These are phyloP conservation scores for Drosophila pectinifera DNA, from an alignment of 1,140 invertebrate species.

Conservation along the genomic window DNA sequence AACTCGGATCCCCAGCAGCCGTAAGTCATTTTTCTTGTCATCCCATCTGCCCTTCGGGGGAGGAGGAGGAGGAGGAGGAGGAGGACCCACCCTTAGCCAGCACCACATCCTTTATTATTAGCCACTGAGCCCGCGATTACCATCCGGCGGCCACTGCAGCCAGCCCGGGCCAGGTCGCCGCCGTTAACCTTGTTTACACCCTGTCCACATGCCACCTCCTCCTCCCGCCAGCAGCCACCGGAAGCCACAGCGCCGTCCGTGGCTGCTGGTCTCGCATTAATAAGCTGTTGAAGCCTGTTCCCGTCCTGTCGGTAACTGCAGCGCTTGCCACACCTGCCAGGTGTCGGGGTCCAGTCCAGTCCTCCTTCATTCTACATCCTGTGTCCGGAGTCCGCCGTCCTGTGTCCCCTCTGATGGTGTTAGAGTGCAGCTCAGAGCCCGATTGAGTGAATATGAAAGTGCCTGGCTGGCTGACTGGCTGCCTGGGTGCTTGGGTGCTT, in stretches of 20 bases:
- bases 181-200: constrained; percentile 75
- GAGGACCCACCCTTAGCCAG: not conserved
- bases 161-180: constrained; percentile 10
- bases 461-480: not conserved
- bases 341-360: not conserved
- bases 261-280: constrained; percentile 49
- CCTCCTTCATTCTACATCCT: not conserved
- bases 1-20: constrained; percentile 6
- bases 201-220: constrained; percentile 61
- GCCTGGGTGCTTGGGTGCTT: no score
- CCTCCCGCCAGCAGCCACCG: not conserved
- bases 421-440: constrained; percentile 11
- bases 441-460: not conserved
- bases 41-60: not conserved
- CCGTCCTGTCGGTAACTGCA: constrained; percentile 53
- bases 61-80: not conserved
- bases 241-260: constrained; percentile 13
- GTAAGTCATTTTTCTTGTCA: constrained; percentile 73
- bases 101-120: constrained; percentile 44
- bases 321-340: constrained; percentile 46
- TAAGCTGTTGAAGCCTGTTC: constrained; percentile 62
- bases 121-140: constrained; percentile 48
- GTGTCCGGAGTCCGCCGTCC: no score
- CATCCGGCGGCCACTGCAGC: constrained; percentile 9
- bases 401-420: constrained; percentile 5